These are phyloP conservation scores for Tholera decimalis DNA, from an alignment of 2,888 invertebrate genomes.

Conservation along the genomic window DNA sequence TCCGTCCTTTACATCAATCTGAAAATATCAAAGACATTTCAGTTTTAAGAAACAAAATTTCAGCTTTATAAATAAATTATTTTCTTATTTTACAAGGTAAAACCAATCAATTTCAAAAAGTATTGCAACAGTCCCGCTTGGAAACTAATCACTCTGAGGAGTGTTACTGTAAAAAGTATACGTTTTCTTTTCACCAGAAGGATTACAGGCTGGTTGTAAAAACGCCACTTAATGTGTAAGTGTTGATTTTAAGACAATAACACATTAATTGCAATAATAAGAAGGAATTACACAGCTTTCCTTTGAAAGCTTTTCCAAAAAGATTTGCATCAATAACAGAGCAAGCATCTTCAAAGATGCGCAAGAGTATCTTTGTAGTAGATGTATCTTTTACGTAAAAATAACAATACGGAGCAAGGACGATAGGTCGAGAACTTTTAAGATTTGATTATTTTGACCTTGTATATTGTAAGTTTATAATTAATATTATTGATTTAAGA, in stretches of 20 bases:
- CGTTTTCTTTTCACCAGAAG: not conserved
- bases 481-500: not conserved
- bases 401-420: conserved; percentile 33
- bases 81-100: too few species aligned
- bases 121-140: too few species aligned
- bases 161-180: not conserved
- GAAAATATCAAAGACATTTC: too few species aligned
- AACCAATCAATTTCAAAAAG: too few species aligned
- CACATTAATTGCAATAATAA: conserved; percentile 43
- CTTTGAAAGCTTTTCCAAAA: conserved; percentile 33
- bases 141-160: not conserved
- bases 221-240: not conserved
- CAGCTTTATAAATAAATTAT: too few species aligned
- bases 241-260: conserved; percentile 27
- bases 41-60: too few species aligned
- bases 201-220: not conserved
- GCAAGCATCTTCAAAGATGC: conserved; percentile 5
- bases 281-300: conserved; percentile 4
- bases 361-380: conserved; percentile 30
- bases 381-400: conserved; percentile 42
- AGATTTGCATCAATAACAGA: conserved; percentile 35
- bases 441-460: conserved; percentile 17
- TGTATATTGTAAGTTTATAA: not conserved
- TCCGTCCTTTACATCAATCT: too few species aligned
- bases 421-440: conserved; percentile 31